A percentile compares a stretch with the other conserved stretches of the same genome.
phyloP scores from a whole-genome alignment of 2,888 invertebrate genomes.

The Parapristionchus giblindavisi region DNA sequence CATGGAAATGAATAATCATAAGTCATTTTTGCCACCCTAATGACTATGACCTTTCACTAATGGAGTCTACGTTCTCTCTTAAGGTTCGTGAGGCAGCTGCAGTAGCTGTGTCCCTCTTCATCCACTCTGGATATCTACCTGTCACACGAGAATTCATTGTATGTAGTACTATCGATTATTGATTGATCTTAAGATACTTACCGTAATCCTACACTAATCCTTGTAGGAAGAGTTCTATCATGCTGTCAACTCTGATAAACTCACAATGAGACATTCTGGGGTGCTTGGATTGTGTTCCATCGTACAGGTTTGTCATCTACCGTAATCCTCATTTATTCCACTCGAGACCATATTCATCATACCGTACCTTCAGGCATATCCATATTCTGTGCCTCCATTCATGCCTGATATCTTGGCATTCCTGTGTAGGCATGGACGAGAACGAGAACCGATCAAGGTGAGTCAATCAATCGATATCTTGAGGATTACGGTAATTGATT shows the following conservation, averaged over 20 bases:
- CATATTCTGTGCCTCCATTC: constrained; percentile 84
- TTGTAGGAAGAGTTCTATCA: constrained; percentile 46
- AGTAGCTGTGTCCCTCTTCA: constrained; percentile 83
- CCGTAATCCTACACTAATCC: too few species aligned
- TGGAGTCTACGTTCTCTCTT: too few species aligned
- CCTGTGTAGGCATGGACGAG: constrained; percentile 83
- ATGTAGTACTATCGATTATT: too few species aligned
- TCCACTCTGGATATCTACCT: constrained; percentile 82
- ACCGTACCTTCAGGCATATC: constrained; percentile 83
- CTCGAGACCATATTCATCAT: background rate
- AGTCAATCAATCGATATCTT: too few species aligned
- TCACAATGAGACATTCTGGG: constrained; percentile 78
- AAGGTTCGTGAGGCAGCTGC: constrained; percentile 84
- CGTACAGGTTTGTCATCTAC: constrained; percentile 19
- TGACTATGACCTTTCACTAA: too few species aligned
- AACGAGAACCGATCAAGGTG: constrained; percentile 63
- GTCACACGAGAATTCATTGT: constrained; percentile 72
- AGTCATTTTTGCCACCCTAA: too few species aligned
- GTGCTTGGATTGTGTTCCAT: constrained; percentile 85
- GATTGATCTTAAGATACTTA: too few species aligned
- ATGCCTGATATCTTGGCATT: constrained; percentile 83
- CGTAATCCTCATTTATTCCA: background rate
- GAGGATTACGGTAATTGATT: constrained; percentile 10
- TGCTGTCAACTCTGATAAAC: constrained; percentile 46
- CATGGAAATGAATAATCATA: too few species aligned